Base-by-base conservation (phyloP, 2,113 vertebrate species). In the Ammodytes marinus region DNA sequence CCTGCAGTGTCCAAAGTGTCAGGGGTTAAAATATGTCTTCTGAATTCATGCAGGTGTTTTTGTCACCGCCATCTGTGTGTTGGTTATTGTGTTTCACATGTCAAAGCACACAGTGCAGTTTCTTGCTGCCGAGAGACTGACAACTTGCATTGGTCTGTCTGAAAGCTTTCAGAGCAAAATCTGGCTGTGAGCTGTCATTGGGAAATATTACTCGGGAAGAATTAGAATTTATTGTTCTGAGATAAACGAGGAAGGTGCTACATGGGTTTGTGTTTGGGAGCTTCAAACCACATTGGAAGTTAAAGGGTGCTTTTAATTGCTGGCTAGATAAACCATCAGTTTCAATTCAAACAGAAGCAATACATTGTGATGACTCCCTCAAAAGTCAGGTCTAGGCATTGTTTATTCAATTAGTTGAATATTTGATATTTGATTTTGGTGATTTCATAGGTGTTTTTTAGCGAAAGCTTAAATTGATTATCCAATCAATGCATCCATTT, bases 11-110 rank as follows among this genome's bases (percentile, higher is more conserved):
- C 75, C 39, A 55, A 79, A 74, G 77, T 80, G 87, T 88, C 86
- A 87, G 80, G 45, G 69, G 70, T 84, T 79, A 60, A 80, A 86
- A 60, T 76, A 42, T 13, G 42, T 84, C 76, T 80, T 82, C 55
- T 81, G 82, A 86, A 75, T 88, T 84, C 59, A 45, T 79, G 40
- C 78, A 82, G 77, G 86, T 88, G 75, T 83, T 75, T 27, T 83
- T 83, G 71, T 76, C 68, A n/a, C 58, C 55, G 46, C 82, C 85
- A 82, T 91, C 77, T 91, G 82, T 78, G 69, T 74, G 73, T 77
- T 69, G 14, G 57, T 80, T 85, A 57, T 47, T 68, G 49, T 45
- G 77, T 58, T 37, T 61, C 74, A 61, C 69, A 81, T 73, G 69
- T 53, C 60, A 58, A 17, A 78, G 49, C 67, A 57, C 74, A 47